These are phyloP conservation scores for Lymantria monacha DNA, from an alignment of 2,888 invertebrate species.

Conservation along the genomic window DNA sequence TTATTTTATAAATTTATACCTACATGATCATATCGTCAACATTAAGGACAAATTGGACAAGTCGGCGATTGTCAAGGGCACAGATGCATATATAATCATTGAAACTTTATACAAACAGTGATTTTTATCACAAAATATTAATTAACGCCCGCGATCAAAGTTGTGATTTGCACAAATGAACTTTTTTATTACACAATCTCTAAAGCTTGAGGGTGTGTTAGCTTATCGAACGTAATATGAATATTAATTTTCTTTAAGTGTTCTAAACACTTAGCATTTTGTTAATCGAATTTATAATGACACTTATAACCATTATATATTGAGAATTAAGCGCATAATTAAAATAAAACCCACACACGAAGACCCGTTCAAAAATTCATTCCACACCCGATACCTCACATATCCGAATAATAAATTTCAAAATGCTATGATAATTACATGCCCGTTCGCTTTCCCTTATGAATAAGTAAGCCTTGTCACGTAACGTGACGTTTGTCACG, in stretches of 20 bases:
- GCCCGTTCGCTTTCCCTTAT: constrained; percentile 39
- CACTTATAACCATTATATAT: neutral
- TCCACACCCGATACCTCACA: constrained; percentile 19
- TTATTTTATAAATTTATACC: too few species aligned
- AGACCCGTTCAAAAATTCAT: constrained; percentile 14
- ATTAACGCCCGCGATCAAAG: neutral
- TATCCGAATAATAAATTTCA: constrained; percentile 37
- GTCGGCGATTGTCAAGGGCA: neutral
- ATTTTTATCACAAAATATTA: neutral
- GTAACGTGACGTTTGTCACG: constrained; percentile 34
- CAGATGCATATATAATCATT: constrained; percentile 1
- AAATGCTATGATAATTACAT: constrained; percentile 42
- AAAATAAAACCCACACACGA: constrained; percentile 4
- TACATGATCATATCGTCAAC: too few species aligned
- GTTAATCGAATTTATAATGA: neutral
- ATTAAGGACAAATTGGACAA: too few species aligned
- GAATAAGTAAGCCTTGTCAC: constrained; percentile 47
- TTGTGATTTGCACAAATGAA: neutral
- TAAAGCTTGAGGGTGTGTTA: neutral
- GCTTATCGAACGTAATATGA: neutral
- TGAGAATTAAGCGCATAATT: neutral
- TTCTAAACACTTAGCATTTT: neutral
- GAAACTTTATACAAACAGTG: neutral
- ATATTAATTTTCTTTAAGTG: neutral
- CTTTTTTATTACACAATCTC: neutral